Evolutionary conservation across 2,888 invertebrate genomes (phyloP).

Genomic region (Psylliodes chrysocephalus): DNA sequence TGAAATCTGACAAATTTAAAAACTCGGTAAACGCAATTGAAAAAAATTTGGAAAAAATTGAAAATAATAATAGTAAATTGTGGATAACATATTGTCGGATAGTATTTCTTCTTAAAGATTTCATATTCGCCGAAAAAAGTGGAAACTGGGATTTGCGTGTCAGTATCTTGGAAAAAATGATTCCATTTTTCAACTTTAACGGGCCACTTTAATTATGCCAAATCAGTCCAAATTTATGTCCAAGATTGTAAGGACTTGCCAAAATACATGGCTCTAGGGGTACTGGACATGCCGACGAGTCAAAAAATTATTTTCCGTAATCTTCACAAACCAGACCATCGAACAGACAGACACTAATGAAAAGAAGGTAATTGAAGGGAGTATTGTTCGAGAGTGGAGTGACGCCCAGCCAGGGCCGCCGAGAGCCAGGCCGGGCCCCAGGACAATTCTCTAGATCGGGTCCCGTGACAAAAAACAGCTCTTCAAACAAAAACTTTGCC

Average conservation of each 20-base stretch:
- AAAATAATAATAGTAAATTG: background rate
- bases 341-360: too few species aligned
- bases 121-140: constrained; percentile 5
- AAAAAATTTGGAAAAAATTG: background rate
- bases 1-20: too few species aligned
- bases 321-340: too few species aligned
- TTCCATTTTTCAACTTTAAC: constrained; percentile 4
- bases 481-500: too few species aligned
- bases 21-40: background rate
- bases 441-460: too few species aligned
- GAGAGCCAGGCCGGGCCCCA: too few species aligned
- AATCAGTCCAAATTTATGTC: constrained; percentile 7
- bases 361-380: background rate
- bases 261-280: background rate
- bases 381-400: background rate
- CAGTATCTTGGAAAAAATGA: background rate
- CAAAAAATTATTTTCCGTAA: background rate
- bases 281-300: background rate
- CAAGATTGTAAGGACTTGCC: background rate
- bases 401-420: too few species aligned
- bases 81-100: background rate
- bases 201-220: background rate
- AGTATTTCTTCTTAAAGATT: constrained; percentile 7
- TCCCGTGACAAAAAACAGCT: too few species aligned
- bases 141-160: constrained; percentile 2